Evolutionary conservation across 30 jellyfish, hydroid and myxozoan species (phyloP), one percentile per base, ranked within the genome.

Genomic region (Mastigias papua): DNA sequence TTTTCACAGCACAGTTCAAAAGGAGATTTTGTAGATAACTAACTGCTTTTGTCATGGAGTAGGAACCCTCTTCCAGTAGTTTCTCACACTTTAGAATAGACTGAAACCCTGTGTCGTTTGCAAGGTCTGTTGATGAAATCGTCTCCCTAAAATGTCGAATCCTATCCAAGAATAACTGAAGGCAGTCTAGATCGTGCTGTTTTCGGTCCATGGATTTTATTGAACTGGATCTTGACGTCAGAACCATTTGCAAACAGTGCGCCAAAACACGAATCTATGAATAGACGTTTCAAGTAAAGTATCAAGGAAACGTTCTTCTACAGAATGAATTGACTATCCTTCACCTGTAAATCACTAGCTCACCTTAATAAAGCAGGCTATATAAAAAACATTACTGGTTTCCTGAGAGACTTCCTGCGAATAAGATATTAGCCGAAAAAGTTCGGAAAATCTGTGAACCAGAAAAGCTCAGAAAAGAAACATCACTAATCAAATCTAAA

Each of bases 251-350:
- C 27, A 92, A 49, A 62, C 96, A 75, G 84, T 92, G 98, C 5
- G 98, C 93, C 34, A 92, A 86, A 8, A 92, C 92, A 15, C 98
- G 96, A 60, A 92, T 48, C 98, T 92, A 69, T 0, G 82, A 82
- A 37, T 21, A 20, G 50, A 88, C 23, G 54, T 21, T 9, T 16
- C 13, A 48, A 8, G 0, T 7, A 3, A 37, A 37, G 54, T 11
- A 37, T 11, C 54, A 37, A 3, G 11, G 54, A 37, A 11, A 37
- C 54, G 11, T 37, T 37, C 10, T n/a, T n/a, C n/a, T n/a, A n/a
- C n/a, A n/a, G n/a, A n/a, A n/a, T n/a, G n/a, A n/a, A n/a, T 11
- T 37, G 54, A 37, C 10, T 37, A 37, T 11, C 11, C 54, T 37
- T 37, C 5, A 11, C 10, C 11, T 11, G 10, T 11, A 11, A 37